Conservation (phyloP, 2,113 vertebrate genomes). For the Amia ocellicauda region DNA sequence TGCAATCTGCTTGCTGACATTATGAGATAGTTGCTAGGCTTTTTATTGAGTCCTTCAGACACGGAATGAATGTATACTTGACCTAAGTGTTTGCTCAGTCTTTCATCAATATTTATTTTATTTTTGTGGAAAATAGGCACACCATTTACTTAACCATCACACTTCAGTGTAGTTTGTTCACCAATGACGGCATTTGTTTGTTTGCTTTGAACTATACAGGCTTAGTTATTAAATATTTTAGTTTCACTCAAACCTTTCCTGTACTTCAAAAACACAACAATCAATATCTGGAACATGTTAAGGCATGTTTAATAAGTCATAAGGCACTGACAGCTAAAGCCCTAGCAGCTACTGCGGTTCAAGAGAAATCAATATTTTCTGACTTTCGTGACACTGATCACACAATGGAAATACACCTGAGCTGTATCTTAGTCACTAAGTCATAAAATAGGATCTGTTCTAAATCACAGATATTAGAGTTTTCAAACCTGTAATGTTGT, state of each 20-base stretch:
- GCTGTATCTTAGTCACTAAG: no score
- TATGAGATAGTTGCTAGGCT: slow-evolving; percentile 26
- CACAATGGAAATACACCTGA: no score
- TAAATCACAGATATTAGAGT: no score
- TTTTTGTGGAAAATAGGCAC: no score
- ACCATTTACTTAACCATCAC: no score
- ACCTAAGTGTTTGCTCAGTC: slow-evolving; percentile 17
- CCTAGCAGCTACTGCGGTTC: no score
- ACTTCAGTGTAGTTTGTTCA: neutral
- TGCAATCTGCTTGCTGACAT: neutral
- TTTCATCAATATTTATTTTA: neutral
- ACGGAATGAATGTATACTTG: neutral
- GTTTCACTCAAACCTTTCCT: neutral
- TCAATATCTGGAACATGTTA: neutral
- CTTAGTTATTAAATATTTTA: neutral
- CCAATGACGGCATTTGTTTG: neutral
- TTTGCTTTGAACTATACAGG: neutral
- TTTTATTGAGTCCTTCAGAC: slow-evolving; percentile 6
- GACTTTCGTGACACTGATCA: no score
- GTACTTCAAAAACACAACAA: neutral
- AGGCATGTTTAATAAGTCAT: neutral
- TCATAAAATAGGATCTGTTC: no score
- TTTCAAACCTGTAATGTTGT: no score
- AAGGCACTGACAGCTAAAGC: neutral
- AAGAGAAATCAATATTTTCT: no score